A percentile compares a stretch with the other conserved stretches of the same genome.
Conservation (phyloP, 2,797 vertebrate genomes). For the Hapalemur alaotrensis region DNA sequence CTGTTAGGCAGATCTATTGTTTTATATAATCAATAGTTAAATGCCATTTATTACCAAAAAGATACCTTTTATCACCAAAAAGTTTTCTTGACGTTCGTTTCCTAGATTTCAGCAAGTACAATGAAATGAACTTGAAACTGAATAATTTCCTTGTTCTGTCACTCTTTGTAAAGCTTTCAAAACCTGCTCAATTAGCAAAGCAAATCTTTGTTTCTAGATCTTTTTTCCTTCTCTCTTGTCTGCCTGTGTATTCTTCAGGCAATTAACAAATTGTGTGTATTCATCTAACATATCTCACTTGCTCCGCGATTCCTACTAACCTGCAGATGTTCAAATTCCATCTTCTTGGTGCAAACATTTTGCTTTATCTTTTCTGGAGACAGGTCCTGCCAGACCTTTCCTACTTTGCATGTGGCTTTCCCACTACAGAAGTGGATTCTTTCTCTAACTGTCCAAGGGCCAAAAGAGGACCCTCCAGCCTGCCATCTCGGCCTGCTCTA, state of each 20-base stretch:
- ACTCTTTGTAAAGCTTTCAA: not conserved
- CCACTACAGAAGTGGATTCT: not conserved
- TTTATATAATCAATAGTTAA: not conserved
- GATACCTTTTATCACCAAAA: not conserved
- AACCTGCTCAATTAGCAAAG: not conserved
- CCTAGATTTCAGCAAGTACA: not conserved
- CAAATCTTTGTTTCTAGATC: not conserved
- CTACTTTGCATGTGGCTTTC: not conserved
- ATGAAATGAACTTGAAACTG: not conserved
- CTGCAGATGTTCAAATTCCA: not conserved
- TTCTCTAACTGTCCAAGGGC: not conserved
- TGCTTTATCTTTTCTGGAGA: not conserved
- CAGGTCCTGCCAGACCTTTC: not conserved
- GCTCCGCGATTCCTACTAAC: not conserved
- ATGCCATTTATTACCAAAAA: not conserved
- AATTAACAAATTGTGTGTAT: not conserved
- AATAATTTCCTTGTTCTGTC: not conserved
- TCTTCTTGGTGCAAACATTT: not conserved
- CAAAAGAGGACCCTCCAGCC: not conserved
- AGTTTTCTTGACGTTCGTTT: not conserved
- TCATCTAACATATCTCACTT: not conserved
- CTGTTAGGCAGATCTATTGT: not conserved
- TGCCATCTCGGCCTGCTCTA: not conserved
- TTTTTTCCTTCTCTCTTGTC: slow-evolving; percentile 4
- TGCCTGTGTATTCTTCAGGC: not conserved